Evolutionary conservation across 2,113 vertebrate species (phyloP), one percentile per base, ranked within the genome.

Genomic region (Heterochromis multidens): DNA sequence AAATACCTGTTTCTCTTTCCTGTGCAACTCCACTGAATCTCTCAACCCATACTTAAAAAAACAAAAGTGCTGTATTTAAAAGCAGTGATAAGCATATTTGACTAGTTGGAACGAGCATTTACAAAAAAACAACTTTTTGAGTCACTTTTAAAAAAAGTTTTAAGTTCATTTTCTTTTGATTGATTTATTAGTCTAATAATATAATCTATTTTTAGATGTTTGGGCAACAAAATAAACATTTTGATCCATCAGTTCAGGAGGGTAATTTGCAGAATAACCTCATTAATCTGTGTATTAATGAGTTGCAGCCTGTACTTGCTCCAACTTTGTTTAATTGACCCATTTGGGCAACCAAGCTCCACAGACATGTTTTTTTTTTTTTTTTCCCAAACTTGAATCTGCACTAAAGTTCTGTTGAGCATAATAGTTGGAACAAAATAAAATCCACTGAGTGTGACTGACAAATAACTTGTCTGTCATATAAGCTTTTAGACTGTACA

Each of bases 61-160:
- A 40, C 11, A 40, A 40, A 40, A 40, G 16, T 31, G 43, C 43
- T 72, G 16, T 29, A 1, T 49, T 72, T 21, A n/a, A n/a, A 74
- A 14, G 16, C 27, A 31, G 31, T 31, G 17, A 52, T 3, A 5
- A 7, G 27, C 27, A 5, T 3, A 70, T 17, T 70, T 70, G 8
- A 13, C 17, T 0, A 74, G 43, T 10, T 52, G 17, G 10, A 74
- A 74, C 6, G 52, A 74, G 17, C 1, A 74, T 31, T 74, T 52
- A 74, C 23, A 17, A 46, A 17, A 46, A 27, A 46, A 43, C 23
- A 46, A 46, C 14, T 19, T 11, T 70, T 70, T 72, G 25, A 72
- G 25, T 72, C 25, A 52, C 23, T 72, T 43, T 49, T 10, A 40
- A 40, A 52, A 72, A 52, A 72, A 21, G 2, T 0, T 0, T 72